A percentile compares a stretch with the other conserved stretches of the same genome.
phyloP scores from a whole-genome alignment of 2,797 vertebrate species.

The Sternarchorhynchus goeldii region DNA sequence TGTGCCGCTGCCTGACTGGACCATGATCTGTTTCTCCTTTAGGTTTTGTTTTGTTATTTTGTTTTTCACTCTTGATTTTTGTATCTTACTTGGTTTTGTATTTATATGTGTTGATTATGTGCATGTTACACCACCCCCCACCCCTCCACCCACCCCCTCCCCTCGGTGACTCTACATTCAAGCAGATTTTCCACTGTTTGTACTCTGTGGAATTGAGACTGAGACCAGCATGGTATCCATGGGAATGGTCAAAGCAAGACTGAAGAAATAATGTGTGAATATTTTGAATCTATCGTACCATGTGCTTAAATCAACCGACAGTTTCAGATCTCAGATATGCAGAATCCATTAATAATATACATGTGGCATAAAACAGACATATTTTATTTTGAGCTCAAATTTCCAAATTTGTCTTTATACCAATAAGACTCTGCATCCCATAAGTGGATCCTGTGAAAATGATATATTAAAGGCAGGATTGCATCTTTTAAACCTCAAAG shows the following conservation, averaged over 20 bases:
- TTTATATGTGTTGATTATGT: conserved; percentile 86
- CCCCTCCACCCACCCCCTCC: conserved; percentile 9
- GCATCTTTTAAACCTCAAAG: conserved; percentile 48
- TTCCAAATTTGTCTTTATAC: conserved; percentile 43
- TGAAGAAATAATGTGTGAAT: conserved; percentile 46
- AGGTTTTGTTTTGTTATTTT: conserved; percentile 80
- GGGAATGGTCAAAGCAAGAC: conserved; percentile 55
- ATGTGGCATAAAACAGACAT: conserved; percentile 34
- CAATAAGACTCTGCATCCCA: conserved; percentile 37
- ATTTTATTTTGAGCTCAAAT: conserved; percentile 49
- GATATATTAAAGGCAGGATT: conserved; percentile 44
- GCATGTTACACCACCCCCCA: conserved; percentile 80
- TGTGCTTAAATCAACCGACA: conserved; percentile 43
- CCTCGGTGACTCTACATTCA: conserved; percentile 82
- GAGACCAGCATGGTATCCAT: conserved; percentile 63
- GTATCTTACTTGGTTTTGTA: conserved; percentile 91
- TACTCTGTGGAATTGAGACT: conserved; percentile 74
- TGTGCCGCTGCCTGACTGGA: conserved; percentile 88
- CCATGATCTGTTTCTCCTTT: conserved; percentile 80
- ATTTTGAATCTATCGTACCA: conserved; percentile 30
- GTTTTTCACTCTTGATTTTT: conserved; percentile 75
- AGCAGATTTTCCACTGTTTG: conserved; percentile 84
- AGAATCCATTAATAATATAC: conserved; percentile 44
- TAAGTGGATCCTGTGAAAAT: conserved; percentile 40
- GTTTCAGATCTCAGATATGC: conserved; percentile 42